A percentile compares a stretch with the other conserved stretches of the same genome.
phyloP scores from a whole-genome alignment of 2,888 invertebrate genomes.

The Thecophora atra region DNA sequence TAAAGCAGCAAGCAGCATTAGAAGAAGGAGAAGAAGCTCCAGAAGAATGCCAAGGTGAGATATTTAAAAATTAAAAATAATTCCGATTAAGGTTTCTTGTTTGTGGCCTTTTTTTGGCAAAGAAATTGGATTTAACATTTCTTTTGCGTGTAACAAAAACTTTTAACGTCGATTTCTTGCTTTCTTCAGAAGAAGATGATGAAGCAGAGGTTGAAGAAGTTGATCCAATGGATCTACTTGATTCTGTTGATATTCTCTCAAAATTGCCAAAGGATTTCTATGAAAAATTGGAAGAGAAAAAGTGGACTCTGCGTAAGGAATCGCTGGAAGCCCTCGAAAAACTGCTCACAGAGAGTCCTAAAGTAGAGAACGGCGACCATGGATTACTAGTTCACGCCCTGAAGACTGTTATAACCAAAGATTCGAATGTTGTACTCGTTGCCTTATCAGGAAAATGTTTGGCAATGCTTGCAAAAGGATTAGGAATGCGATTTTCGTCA shows the following conservation, averaged over 20 bases:
- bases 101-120: neutral
- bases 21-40: constrained; percentile 67
- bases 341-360: constrained; percentile 78
- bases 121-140: neutral
- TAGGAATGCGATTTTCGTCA: constrained; percentile 86
- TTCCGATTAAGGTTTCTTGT: neutral
- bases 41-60: constrained; percentile 56
- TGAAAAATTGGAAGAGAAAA: constrained; percentile 92
- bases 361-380: constrained; percentile 91
- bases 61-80: neutral
- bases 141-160: neutral
- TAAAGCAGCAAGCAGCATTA: constrained; percentile 60
- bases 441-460: constrained; percentile 86
- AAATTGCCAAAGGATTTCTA: constrained; percentile 95
- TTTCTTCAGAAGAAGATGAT: constrained; percentile 68
- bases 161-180: constrained; percentile 44
- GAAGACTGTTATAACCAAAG: constrained; percentile 92
- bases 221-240: constrained; percentile 90
- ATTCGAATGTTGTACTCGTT: constrained; percentile 93
- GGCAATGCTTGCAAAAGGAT: constrained; percentile 81
- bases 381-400: constrained; percentile 86
- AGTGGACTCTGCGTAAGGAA: constrained; percentile 97
- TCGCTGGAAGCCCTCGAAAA: constrained; percentile 84
- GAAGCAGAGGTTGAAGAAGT: constrained; percentile 69
- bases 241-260: constrained; percentile 91